phyloP scores from a whole-genome alignment of 2,888 invertebrate genomes.

The Cheiracanthium punctorium region DNA sequence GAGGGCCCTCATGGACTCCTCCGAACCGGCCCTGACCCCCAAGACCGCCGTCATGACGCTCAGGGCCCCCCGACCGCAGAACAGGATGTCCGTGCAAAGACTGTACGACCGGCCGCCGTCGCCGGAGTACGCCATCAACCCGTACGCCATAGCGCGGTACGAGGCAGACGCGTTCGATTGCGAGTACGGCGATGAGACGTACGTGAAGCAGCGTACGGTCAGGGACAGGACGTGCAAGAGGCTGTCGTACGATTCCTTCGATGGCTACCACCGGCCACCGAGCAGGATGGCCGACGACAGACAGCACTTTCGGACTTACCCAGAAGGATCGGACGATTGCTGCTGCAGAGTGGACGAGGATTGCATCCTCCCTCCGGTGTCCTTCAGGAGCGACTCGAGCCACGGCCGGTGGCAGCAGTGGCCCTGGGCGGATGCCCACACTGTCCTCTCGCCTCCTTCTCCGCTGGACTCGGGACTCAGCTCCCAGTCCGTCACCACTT shows the following conservation, averaged over 20 bases:
- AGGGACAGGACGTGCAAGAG: conserved; percentile 1
- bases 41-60: conserved; percentile 18
- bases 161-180: conserved; percentile 19
- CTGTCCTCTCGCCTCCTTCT: conserved; percentile 49
- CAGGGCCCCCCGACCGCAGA: conserved; percentile 6
- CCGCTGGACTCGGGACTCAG: conserved; percentile 69
- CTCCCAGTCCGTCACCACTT: conserved; percentile 67
- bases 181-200: conserved; percentile 14
- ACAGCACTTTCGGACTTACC: neutral
- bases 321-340: neutral
- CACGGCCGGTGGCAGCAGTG: conserved; percentile 50
- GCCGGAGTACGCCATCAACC: neutral
- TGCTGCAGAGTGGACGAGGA: neutral
- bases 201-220: neutral
- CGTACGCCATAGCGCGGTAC: neutral
- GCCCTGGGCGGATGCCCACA: conserved; percentile 6
- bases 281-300: neutral
- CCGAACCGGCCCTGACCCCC: conserved; percentile 22
- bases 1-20: conserved; percentile 24
- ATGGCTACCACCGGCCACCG: neutral
- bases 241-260: conserved; percentile 20
- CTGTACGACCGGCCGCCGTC: conserved; percentile 13
- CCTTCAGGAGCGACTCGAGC: conserved; percentile 13
- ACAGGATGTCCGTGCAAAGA: neutral
- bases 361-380: neutral